phyloP scores from a whole-genome alignment of 2,888 invertebrate genomes.

The Dynastes grantii region DNA sequence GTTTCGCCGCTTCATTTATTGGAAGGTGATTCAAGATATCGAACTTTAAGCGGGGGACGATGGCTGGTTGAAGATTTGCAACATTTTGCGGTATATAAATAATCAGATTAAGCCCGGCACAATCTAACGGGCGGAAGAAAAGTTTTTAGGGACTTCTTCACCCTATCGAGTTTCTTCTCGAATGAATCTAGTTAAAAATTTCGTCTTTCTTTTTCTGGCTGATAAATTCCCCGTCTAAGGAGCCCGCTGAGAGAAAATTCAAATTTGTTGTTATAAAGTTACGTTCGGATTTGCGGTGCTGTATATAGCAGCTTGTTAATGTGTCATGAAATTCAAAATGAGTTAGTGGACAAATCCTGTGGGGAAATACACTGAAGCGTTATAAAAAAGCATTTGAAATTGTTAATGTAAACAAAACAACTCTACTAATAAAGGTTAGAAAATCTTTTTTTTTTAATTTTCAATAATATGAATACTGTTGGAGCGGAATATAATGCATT shows the following conservation, averaged over 20 bases:
- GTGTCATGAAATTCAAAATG: constrained; percentile 16
- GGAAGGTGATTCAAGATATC: constrained; percentile 21
- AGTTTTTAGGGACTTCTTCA: constrained; percentile 6
- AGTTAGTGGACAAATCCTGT: background rate
- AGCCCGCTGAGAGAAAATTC: constrained; percentile 17
- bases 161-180: constrained; percentile 26
- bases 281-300: background rate
- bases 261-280: constrained; percentile 40
- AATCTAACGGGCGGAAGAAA: constrained; percentile 22
- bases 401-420: no score
- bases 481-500: no score
- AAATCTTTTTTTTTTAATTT: no score
- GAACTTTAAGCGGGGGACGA: constrained; percentile 21
- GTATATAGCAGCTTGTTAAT: constrained; percentile 22
- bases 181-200: constrained; percentile 41
- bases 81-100: constrained; percentile 46
- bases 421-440: no score
- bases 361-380: background rate
- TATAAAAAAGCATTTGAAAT: background rate
- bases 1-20: constrained; percentile 3
- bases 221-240: constrained; percentile 34
- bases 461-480: no score
- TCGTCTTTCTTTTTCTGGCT: constrained; percentile 31
- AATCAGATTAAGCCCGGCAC: constrained; percentile 38
- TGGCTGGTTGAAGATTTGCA: constrained; percentile 37